A percentile compares a stretch with the other conserved stretches of the same genome.
phyloP scores from a whole-genome alignment of 2,113 vertebrate genomes.

The Microtus montanus region DNA sequence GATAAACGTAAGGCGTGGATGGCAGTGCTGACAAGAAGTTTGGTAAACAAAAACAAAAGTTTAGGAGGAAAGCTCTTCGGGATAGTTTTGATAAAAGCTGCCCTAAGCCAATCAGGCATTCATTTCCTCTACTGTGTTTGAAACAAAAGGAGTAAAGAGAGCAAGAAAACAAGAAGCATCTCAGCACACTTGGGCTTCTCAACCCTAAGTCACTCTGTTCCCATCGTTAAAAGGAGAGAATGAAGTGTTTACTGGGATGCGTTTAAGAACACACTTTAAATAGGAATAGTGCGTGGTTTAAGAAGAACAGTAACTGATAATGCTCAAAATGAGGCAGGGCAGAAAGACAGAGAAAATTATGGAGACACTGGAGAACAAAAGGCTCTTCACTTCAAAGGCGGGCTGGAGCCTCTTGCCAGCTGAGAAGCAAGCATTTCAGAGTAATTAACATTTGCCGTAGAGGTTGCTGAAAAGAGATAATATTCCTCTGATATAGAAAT shows the following conservation, averaged over 20 bases:
- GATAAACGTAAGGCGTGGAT: background rate
- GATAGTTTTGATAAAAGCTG: conserved; percentile 14
- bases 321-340: background rate
- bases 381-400: background rate
- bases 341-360: background rate
- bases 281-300: background rate
- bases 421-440: background rate
- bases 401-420: background rate
- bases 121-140: background rate
- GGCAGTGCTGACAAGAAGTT: background rate
- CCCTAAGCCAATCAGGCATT: conserved; percentile 22
- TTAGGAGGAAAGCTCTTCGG: background rate
- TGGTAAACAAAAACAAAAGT: background rate
- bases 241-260: background rate
- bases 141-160: background rate
- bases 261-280: conserved; percentile 48
- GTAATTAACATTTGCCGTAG: background rate
- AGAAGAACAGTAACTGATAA: conserved; percentile 10
- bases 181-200: conserved; percentile 6
- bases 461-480: background rate
- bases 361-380: background rate
- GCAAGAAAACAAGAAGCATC: background rate
- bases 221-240: background rate
- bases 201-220: background rate
- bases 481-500: background rate